Evolutionary conservation across 2,797 vertebrate species (phyloP).

Genomic region (Corythornis leucogaster): DNA sequence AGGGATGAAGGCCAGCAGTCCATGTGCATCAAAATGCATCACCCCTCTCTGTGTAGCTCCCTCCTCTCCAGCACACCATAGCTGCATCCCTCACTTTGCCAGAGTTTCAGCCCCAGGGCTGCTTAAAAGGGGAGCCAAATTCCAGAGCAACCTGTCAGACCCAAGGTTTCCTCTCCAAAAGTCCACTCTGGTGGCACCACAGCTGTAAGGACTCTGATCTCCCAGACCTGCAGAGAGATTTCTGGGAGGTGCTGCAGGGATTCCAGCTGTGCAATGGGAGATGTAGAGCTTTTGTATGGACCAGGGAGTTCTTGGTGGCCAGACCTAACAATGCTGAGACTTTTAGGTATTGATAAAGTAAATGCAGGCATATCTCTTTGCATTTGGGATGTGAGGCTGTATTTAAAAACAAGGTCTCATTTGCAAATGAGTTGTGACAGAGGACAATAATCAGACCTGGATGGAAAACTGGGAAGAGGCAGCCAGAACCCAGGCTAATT

Average conservation of each 20-base stretch:
- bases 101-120: neutral
- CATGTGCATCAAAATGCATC: rapidly evolving
- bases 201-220: neutral
- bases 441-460: neutral
- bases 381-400: neutral
- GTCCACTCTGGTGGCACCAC: neutral
- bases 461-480: neutral
- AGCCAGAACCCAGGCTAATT: neutral
- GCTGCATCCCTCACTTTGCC: neutral
- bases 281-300: neutral
- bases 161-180: neutral
- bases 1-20: neutral
- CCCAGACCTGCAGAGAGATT: neutral
- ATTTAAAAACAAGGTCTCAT: neutral
- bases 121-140: neutral
- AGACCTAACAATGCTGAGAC: neutral
- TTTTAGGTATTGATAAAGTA: neutral
- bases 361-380: neutral
- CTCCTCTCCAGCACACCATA: rapidly evolving
- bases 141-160: neutral
- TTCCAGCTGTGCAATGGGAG: rapidly evolving
- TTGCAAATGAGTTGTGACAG: neutral
- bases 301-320: neutral
- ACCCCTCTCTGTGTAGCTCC: rapidly evolving
- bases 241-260: neutral